Evolutionary conservation across 2,888 invertebrate genomes (phyloP).

Genomic region (Acleris sparsana): DNA sequence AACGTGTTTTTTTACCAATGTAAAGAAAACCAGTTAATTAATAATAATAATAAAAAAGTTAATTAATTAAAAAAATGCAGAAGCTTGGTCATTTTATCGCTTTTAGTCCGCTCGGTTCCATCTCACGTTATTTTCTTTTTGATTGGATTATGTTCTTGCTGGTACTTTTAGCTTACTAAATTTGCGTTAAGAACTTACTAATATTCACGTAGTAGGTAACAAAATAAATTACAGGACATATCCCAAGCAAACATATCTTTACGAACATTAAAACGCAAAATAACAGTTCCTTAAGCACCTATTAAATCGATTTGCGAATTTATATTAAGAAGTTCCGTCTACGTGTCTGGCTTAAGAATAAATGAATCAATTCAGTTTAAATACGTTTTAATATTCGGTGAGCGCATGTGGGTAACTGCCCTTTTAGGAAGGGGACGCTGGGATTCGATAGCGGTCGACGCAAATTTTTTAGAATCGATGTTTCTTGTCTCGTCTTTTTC

Average conservation of each 20-base stretch:
- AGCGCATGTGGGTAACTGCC: slow-evolving; percentile 30
- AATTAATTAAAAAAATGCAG: too few species aligned
- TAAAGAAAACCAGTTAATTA: too few species aligned
- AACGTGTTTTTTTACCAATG: too few species aligned
- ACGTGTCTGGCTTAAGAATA: slow-evolving; percentile 60
- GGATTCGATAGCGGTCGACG: slow-evolving; percentile 5
- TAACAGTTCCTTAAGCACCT: slow-evolving; percentile 74
- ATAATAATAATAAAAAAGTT: too few species aligned
- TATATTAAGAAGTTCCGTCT: slow-evolving; percentile 68
- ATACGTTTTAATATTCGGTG: slow-evolving; percentile 31
- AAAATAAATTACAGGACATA: neutral
- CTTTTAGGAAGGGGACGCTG: slow-evolving; percentile 19
- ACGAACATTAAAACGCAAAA: slow-evolving; percentile 42
- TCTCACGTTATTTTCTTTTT: too few species aligned
- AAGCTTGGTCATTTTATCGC: too few species aligned
- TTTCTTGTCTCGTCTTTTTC: slow-evolving; percentile 6
- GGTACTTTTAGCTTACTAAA: too few species aligned
- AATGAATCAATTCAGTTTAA: slow-evolving; percentile 19
- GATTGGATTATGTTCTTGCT: too few species aligned
- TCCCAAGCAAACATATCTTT: slow-evolving; percentile 5
- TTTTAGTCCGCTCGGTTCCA: too few species aligned
- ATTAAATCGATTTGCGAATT: slow-evolving; percentile 59
- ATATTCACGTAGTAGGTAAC: neutral
- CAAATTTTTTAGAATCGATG: neutral
- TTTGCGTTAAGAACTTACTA: too few species aligned